Conservation (phyloP, 1,140 invertebrate genomes). For the Galleria mellonella region DNA sequence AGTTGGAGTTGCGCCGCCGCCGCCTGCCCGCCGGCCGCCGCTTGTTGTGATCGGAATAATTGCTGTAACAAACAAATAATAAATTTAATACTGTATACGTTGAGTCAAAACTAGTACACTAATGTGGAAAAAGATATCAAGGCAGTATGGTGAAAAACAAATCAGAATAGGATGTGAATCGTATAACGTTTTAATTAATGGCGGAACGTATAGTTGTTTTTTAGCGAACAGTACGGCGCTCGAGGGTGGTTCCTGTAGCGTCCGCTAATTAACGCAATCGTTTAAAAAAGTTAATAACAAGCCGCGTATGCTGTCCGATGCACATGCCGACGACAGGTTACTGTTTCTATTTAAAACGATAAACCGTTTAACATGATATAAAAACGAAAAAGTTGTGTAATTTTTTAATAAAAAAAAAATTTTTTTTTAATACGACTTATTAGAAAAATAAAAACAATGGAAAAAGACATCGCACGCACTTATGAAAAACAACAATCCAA, state of each 20-base stretch:
- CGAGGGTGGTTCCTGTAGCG: slow-evolving; percentile 44
- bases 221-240: slow-evolving; percentile 28
- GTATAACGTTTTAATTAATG: slow-evolving; percentile 56
- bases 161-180: slow-evolving; percentile 9
- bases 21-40: slow-evolving; percentile 74
- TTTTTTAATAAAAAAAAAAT: no score
- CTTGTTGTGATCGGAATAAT: slow-evolving; percentile 89
- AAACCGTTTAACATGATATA: slow-evolving; percentile 2
- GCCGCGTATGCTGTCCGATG: slow-evolving; percentile 47
- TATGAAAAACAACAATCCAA: slow-evolving; percentile 11
- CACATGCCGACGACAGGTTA: slow-evolving; percentile 30
- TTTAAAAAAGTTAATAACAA: slow-evolving; percentile 72
- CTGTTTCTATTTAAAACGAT: slow-evolving; percentile 2
- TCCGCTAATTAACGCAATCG: slow-evolving; percentile 70
- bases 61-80: slow-evolving; percentile 78
- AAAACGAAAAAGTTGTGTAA: no score
- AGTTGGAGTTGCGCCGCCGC: slow-evolving; percentile 80
- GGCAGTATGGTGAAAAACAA: slow-evolving; percentile 2
- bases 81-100: background rate
- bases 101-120: background rate
- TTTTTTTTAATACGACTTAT: no score
- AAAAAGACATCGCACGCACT: background rate
- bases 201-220: slow-evolving; percentile 53
- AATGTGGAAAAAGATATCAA: background rate
- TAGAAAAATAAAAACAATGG: no score